These are phyloP conservation scores for Drosophila truncata DNA, from an alignment of 1,140 invertebrate genomes.

Conservation along the genomic window DNA sequence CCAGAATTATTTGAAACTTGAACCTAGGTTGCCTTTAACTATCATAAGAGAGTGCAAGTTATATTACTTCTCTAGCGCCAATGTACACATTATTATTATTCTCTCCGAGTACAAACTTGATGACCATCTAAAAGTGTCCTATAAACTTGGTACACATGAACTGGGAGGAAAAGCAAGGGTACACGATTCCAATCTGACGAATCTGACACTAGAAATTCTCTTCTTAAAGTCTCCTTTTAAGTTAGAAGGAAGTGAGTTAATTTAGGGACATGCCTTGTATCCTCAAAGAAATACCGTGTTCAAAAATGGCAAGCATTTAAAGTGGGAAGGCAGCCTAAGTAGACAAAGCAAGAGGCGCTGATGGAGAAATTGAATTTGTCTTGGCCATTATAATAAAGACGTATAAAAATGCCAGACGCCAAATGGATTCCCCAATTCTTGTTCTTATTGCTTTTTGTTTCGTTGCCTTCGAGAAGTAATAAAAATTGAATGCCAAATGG, in stretches of 20 bases:
- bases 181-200: too few species aligned
- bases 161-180: background rate
- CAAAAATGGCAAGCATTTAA: constrained; percentile 50
- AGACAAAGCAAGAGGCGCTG: constrained; percentile 29
- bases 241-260: too few species aligned
- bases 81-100: background rate
- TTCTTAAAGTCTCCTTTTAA: too few species aligned
- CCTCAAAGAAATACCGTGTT: background rate
- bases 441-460: constrained; percentile 15
- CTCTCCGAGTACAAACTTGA: background rate
- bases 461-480: constrained; percentile 32
- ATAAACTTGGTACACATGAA: background rate
- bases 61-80: background rate
- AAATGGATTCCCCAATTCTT: constrained; percentile 32
- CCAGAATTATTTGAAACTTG: background rate
- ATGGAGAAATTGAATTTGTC: constrained; percentile 75
- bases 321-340: constrained; percentile 20
- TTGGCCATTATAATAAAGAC: constrained; percentile 73
- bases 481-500: constrained; percentile 61
- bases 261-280: background rate
- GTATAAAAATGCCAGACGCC: constrained; percentile 49
- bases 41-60: background rate
- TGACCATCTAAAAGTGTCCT: background rate
- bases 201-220: too few species aligned
- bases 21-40: background rate